These are phyloP conservation scores for Melipona beecheii DNA, from an alignment of 2,888 invertebrate genomes.

Conservation along the genomic window DNA sequence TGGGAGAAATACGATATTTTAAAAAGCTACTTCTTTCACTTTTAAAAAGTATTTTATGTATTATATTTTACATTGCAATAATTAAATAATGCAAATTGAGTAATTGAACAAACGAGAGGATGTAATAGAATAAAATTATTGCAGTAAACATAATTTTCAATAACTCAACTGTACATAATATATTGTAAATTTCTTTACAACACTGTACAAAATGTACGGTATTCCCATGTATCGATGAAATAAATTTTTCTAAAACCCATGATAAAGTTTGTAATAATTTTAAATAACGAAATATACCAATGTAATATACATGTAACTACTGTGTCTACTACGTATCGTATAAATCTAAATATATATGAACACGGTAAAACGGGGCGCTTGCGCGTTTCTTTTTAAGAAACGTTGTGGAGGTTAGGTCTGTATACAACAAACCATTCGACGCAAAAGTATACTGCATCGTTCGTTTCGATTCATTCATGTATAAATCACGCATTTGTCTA, in stretches of 20 bases:
- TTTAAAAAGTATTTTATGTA: too few species aligned
- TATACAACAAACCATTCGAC: not conserved
- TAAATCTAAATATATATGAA: not conserved
- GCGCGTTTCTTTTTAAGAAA: conserved; percentile 16
- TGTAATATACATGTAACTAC: too few species aligned
- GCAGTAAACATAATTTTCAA: too few species aligned
- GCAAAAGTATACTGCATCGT: not conserved
- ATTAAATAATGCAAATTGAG: not conserved
- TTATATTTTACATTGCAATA: not conserved
- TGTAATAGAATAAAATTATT: not conserved
- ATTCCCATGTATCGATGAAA: not conserved
- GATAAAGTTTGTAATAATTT: not conserved
- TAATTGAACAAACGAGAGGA: not conserved
- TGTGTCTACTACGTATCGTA: not conserved
- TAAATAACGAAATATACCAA: not conserved
- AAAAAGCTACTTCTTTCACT: too few species aligned
- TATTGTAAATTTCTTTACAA: not conserved
- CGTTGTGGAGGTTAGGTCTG: conserved; percentile 32
- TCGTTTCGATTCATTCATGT: not conserved
- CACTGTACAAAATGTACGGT: not conserved
- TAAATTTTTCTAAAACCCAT: not conserved
- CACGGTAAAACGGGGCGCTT: not conserved
- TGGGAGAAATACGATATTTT: too few species aligned
- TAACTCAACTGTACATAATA: too few species aligned
- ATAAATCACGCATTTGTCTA: not conserved